Evolutionary conservation across 2,113 vertebrate species (phyloP).

Genomic region (Taxidea taxus): DNA sequence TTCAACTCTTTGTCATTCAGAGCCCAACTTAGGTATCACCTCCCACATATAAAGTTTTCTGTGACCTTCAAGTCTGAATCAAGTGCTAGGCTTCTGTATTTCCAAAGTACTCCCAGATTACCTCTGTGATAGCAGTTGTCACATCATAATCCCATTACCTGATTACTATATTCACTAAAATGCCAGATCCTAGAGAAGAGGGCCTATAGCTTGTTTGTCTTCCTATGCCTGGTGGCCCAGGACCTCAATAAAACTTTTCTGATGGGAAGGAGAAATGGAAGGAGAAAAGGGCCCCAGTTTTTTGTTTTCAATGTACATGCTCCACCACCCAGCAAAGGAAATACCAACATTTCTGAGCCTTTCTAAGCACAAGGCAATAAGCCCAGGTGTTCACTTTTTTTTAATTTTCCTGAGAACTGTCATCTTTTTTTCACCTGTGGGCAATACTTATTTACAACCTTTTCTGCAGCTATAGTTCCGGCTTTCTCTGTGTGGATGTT

Average conservation of each 20-base stretch:
- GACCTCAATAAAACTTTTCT: background rate
- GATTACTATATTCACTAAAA: background rate
- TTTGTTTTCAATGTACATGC: background rate
- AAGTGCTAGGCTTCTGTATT: background rate
- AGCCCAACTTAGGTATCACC: background rate
- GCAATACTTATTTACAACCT: background rate
- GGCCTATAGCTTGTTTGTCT: background rate
- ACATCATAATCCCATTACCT: background rate
- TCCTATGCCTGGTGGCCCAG: background rate
- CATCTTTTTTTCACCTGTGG: background rate
- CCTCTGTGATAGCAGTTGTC: background rate
- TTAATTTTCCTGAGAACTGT: background rate
- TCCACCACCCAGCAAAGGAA: background rate
- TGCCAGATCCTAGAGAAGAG: background rate
- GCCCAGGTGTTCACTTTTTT: background rate
- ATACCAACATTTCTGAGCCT: background rate
- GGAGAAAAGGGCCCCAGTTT: background rate
- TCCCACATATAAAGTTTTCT: background rate
- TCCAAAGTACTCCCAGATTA: background rate
- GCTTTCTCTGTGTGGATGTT: background rate
- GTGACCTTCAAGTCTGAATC: background rate
- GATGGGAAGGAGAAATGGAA: background rate
- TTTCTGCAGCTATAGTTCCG: background rate
- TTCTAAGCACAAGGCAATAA: background rate
- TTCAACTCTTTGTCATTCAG: background rate